Evolutionary conservation across 2,888 invertebrate genomes (phyloP).

Genomic region (Polia nebulosa): DNA sequence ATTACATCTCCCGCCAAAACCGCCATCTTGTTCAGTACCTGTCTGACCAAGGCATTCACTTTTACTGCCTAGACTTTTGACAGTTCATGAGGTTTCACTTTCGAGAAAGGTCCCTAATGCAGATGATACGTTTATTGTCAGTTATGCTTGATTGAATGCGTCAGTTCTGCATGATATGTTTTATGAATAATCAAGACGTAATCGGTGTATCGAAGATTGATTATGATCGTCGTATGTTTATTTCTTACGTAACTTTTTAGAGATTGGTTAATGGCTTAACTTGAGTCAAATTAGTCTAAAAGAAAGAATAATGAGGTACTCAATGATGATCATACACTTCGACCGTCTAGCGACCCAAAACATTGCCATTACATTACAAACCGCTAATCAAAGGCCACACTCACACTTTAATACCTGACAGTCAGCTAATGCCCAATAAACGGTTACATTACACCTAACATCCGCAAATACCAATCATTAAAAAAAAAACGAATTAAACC

Average conservation of each 20-base stretch:
- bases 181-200: constrained; percentile 41
- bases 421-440: constrained; percentile 30
- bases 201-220: constrained; percentile 32
- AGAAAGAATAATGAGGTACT: background rate
- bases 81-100: constrained; percentile 65
- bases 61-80: constrained; percentile 63
- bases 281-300: background rate
- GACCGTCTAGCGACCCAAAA: background rate
- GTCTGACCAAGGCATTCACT: constrained; percentile 61
- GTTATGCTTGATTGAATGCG: constrained; percentile 49
- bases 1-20: constrained; percentile 54
- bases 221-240: constrained; percentile 5
- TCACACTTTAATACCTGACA: constrained; percentile 23
- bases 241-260: background rate
- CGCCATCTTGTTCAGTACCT: constrained; percentile 64
- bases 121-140: constrained; percentile 49
- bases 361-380: constrained; percentile 5
- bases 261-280: background rate
- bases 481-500: constrained; percentile 1
- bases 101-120: constrained; percentile 58
- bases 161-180: constrained; percentile 56
- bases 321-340: background rate
- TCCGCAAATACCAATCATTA: constrained; percentile 34
- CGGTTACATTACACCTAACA: constrained; percentile 10
- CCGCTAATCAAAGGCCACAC: constrained; percentile 23